phyloP scores from a whole-genome alignment of 1,140 invertebrate species.

The Latrodectus geometricus region DNA sequence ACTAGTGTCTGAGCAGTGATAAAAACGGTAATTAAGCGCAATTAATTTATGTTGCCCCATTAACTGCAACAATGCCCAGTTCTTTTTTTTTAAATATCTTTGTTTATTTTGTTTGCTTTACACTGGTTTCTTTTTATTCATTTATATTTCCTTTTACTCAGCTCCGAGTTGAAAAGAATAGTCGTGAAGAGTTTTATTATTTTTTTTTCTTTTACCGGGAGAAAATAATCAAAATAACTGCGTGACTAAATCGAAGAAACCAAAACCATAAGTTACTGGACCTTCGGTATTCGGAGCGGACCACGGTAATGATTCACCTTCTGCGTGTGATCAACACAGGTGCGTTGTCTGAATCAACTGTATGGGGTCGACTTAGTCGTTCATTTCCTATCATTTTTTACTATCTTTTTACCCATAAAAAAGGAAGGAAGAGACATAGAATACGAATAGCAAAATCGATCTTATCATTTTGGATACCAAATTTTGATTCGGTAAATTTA shows the following conservation, averaged over 20 bases:
- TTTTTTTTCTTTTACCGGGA: not conserved
- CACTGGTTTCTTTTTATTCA: not conserved
- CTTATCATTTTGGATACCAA: constrained; percentile 18
- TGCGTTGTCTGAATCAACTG: constrained; percentile 36
- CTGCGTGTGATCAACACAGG: constrained; percentile 47
- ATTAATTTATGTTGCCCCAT: constrained; percentile 32
- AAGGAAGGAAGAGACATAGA: constrained; percentile 7
- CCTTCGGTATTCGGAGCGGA: constrained; percentile 19
- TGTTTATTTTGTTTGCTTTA: not conserved
- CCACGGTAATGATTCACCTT: constrained; percentile 43
- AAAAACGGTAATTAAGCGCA: constrained; percentile 42
- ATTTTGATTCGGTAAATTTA: constrained; percentile 19
- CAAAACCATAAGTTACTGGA: constrained; percentile 39
- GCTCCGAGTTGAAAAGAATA: not conserved
- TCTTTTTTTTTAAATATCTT: not conserved
- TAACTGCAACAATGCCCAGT: not conserved
- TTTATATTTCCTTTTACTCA: no score
- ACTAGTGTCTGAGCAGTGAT: not conserved
- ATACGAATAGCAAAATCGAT: constrained; percentile 30
- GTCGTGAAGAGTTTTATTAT: constrained; percentile 1
- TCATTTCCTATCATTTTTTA: constrained; percentile 12
- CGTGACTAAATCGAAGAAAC: constrained; percentile 33
- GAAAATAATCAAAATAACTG: constrained; percentile 13
- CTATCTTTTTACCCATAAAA: constrained; percentile 22
- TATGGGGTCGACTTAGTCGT: constrained; percentile 41